Base-by-base conservation (phyloP, 1,140 invertebrate genomes). In the Zaprionus vittiger region DNA sequence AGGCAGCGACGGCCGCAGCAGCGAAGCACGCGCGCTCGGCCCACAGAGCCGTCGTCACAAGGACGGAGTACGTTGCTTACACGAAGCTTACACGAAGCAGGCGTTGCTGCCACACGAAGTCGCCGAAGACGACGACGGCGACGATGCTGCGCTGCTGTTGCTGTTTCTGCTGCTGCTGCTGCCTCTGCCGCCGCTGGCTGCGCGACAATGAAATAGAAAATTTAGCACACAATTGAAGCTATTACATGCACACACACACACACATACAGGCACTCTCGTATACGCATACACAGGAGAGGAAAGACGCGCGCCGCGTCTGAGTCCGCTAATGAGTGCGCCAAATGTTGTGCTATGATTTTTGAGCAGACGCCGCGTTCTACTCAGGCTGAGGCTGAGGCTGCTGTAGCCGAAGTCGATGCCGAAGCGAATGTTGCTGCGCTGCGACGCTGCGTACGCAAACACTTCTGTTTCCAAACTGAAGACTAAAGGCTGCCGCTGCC, bases 221-320 rank as follows among this genome's bases (percentile, higher is more conserved):
- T 81, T 86, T 86, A 86, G 79, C 83, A 86, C 83, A 85, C 83
- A 85, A 85, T 85, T 83, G 73, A 83, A 83, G 80, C 81, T 72
- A 83, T 83, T 83, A 76, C 68, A 79, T 60, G 68, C 79, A 55
- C 63, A 71, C 63, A 72, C 28, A 59, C 44, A 55, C 63, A 66
- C 38, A 41, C 56, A 71, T 26, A 66, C 49, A 61, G 49, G 31
- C 44, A 44, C 38, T 41, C 38, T 41, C n/a, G 41, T 38, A 70
- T 52, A 65, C 38, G 34, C n/a, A 41, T 3, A 37, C 14, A 49
- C 20, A 52, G 11, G 17, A 22, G 47, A 52, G 20, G 22, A 20
- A 11, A 17, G 41, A 47, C 41, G 41, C n/a, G n/a, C 41, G 41
- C 37, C 14, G 37, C 44, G 37, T 69, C 64, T 75, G 67, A 11